These are phyloP conservation scores for Oncorhynchus masou DNA, from an alignment of 2,113 vertebrate species.

Conservation along the genomic window DNA sequence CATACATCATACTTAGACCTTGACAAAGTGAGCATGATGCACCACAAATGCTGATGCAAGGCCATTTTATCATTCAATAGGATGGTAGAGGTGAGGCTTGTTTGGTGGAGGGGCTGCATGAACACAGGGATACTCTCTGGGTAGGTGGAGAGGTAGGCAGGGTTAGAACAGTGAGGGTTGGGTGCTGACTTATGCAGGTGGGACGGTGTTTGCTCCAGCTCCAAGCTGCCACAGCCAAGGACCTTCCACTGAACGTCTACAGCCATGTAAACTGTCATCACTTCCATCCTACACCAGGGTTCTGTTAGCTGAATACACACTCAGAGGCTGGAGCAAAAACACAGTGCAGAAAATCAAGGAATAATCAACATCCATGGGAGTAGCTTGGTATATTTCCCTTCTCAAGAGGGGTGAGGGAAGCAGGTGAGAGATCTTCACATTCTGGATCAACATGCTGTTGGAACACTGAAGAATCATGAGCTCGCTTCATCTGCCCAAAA, in stretches of 20 bases:
- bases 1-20: neutral
- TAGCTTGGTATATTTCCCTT: neutral
- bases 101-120: slow-evolving; percentile 6
- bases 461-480: neutral
- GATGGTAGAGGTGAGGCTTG: slow-evolving; percentile 38
- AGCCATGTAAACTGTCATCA: slow-evolving; percentile 5
- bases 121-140: slow-evolving; percentile 25
- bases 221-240: slow-evolving; percentile 24
- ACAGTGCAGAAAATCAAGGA: slow-evolving; percentile 14
- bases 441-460: slow-evolving; percentile 11
- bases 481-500: neutral
- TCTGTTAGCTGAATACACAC: neutral
- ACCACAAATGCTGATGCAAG: slow-evolving; percentile 33
- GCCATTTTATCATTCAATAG: slow-evolving; percentile 3
- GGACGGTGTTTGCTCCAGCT: slow-evolving; percentile 35
- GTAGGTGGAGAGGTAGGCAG: slow-evolving; percentile 24
- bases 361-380: neutral
- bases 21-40: slow-evolving; percentile 1
- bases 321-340: slow-evolving; percentile 17
- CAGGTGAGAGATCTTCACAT: slow-evolving; percentile 20
- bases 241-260: slow-evolving; percentile 5
- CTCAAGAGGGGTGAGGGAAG: slow-evolving; percentile 1
- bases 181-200: slow-evolving; percentile 45
- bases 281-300: slow-evolving; percentile 40
- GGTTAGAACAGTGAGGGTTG: slow-evolving; percentile 11